Evolutionary conservation across 2,113 vertebrate species (phyloP), one percentile per base, ranked within the genome.

Genomic region (Ceuthmochares aereus): DNA sequence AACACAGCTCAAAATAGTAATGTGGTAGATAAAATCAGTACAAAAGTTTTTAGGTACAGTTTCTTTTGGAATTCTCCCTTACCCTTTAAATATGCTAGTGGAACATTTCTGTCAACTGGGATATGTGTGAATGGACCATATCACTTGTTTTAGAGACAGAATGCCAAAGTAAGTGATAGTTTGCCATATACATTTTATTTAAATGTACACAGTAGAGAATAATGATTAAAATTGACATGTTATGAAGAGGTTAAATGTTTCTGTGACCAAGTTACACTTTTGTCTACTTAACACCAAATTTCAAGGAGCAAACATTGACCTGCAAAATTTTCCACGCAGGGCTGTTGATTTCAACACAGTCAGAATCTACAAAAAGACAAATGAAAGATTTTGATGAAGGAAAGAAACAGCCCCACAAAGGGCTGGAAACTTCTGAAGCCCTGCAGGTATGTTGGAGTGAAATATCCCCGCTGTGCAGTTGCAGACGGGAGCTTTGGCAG

Each of bases 171-270:
- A 7, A 62, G 54, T 7, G 49, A 30, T 3, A 25, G 18, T 86
- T 15, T 40, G 23, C 59, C 75, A 90, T 73, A 76, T 8, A 20
- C 12, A 10, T 37, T 18, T 8, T 34, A 26, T 43, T 58, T 58
- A 7, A 40, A 3, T 1, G n/a, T 10, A 40, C 72, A 13, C 12
- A n/a, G 58, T 1, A 20, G 36, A 7, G 84, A 73, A 51, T 6
- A 2, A 22, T 4, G 8, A 42, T 14, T 49, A 9, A 7, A 32
- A 11, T 0, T 13, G 4, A 6, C 14, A 20, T 56, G 18, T 18
- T 43, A 16, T 0, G 45, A 80, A 84, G 40, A 59, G 7, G 69
- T 81, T 80, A 56, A 66, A 27, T 14, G 18, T 34, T 70, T 23
- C 60, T 34, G 25, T 4, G 47, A 37, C 66, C 67, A 4, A 37